Evolutionary conservation across 2,888 invertebrate species (phyloP).

Genomic region (Eudemis profundana): DNA sequence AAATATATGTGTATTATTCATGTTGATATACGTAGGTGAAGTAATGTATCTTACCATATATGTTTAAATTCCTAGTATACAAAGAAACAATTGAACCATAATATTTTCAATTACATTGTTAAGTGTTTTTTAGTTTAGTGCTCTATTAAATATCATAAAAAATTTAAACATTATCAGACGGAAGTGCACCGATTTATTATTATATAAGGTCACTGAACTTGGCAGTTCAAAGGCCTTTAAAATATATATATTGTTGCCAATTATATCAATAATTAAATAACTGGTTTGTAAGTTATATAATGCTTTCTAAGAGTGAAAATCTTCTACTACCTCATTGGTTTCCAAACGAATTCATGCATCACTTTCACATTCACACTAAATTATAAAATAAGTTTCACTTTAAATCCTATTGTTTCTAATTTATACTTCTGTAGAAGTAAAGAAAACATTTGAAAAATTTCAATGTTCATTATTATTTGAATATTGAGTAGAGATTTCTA

Average conservation of each 20-base stretch:
- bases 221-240: slow-evolving; percentile 10
- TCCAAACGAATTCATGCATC: not conserved
- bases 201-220: slow-evolving; percentile 27
- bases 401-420: no score
- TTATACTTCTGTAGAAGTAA: no score
- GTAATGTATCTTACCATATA: slow-evolving; percentile 9
- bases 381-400: not conserved
- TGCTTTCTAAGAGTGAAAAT: not conserved
- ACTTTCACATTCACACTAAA: not conserved
- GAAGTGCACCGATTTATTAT: slow-evolving; percentile 18
- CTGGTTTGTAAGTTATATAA: slow-evolving; percentile 27
- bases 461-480: no score
- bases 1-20: slow-evolving; percentile 77
- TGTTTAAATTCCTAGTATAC: not conserved
- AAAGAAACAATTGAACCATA: not conserved
- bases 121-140: not conserved
- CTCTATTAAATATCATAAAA: no score
- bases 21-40: slow-evolving; percentile 48
- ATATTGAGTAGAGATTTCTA: no score
- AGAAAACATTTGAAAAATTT: no score
- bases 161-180: no score
- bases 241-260: not conserved
- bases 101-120: not conserved
- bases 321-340: not conserved
- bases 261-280: not conserved